Base-by-base conservation (phyloP, 1,140 invertebrate genomes). In the Hermetia illucens region DNA sequence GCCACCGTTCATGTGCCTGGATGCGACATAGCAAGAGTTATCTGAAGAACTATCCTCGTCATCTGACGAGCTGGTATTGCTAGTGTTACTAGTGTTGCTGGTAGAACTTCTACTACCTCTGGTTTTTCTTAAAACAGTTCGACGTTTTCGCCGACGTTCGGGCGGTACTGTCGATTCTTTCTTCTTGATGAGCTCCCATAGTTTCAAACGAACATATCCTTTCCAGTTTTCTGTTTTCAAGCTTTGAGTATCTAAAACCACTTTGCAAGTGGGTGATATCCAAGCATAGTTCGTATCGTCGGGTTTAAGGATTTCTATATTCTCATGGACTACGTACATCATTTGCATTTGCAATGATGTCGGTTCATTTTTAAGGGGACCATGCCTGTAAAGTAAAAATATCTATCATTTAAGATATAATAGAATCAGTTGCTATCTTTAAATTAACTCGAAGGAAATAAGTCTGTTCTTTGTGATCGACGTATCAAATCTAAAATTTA, bases 301-400 rank as follows among this genome's bases (percentile, higher is more conserved):
- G 0, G 71, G 63, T 31, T 79, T 69, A 12, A 67, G 69, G 2
- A 83, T 70, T 44, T 84, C 77, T n/a, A 84, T 68, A 44, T 82
- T 84, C 41, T 85, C 77, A 46, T 82, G 77, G 3, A 79, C 67
- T 17, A 82, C 63, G 39, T 72, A 79, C 10, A 82, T 69, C 16
- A 78, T 63, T 8, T 75, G 66, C 0, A 73, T 63, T n/a, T 71
- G 65, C 8, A 84, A 48, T 0, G 74, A 67, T 55, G 81, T 71
- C 1, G 64, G 39, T 8, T 44, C 13, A 3, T 44, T 21, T 40
- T 65, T 66, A 4, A 53, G 49, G 10, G 44, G 46, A 21, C 66
- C 65, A 41, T 63, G 54, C 12, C 44, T 41, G 8, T 42, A 47
- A 17, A 46, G 41, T 40, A 54, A 63, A 19, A n/a, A n/a, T n/a